These are phyloP conservation scores for Odontesthes bonariensis DNA, from an alignment of 2,113 vertebrate genomes.

Conservation along the genomic window DNA sequence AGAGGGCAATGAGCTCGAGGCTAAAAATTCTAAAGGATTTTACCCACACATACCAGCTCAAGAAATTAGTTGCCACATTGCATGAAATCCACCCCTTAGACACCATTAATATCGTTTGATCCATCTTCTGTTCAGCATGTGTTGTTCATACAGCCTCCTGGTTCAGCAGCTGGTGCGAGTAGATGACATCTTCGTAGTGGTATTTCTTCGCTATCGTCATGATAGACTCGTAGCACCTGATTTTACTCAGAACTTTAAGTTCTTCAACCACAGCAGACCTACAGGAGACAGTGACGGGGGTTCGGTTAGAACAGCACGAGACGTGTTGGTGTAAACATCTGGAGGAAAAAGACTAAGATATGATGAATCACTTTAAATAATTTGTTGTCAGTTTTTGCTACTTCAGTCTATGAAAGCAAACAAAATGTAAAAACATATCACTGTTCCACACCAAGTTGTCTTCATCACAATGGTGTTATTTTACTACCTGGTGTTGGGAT, in stretches of 20 bases:
- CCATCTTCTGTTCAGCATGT: background rate
- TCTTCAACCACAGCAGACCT: slow-evolving; percentile 87
- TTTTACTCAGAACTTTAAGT: slow-evolving; percentile 84
- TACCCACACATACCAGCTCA: background rate
- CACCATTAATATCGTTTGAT: background rate
- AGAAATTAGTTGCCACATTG: background rate
- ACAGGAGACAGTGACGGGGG: background rate
- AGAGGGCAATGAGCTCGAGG: background rate
- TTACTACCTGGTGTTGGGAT: slow-evolving; percentile 69
- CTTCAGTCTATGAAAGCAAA: too few relatives aligned
- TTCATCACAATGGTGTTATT: background rate
- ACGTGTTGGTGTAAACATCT: too few relatives aligned
- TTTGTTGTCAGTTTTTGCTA: too few relatives aligned
- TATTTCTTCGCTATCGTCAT: slow-evolving; percentile 84
- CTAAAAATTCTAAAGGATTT: background rate
- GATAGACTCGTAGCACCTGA: slow-evolving; percentile 85
- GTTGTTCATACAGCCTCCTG: slow-evolving; percentile 50
- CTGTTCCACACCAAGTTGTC: too few relatives aligned
- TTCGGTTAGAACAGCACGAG: too few relatives aligned
- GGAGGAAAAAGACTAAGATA: background rate
- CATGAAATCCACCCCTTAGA: background rate
- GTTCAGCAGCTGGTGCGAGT: slow-evolving; percentile 74
- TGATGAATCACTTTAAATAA: too few relatives aligned
- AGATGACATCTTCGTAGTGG: slow-evolving; percentile 83
- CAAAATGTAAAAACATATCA: too few relatives aligned